Base-by-base conservation (phyloP, 2,888 invertebrate genomes). In the Lasius fuliginosus region DNA sequence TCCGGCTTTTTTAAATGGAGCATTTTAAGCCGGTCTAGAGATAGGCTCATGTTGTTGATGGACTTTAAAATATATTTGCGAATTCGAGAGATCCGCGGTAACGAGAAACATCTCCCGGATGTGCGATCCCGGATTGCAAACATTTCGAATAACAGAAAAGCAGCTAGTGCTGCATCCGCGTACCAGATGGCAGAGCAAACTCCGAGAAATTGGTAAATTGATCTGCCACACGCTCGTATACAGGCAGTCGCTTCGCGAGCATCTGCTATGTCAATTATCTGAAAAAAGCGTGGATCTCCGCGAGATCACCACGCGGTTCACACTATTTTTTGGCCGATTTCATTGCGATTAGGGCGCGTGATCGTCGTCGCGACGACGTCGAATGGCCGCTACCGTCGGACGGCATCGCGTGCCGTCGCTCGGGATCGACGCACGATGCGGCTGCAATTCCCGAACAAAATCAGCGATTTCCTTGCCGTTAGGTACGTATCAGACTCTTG, bases 121-220 rank as follows among this genome's bases (percentile, higher is more conserved):
- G 18, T 18, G 18, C 6, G 36, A 81, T 81, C 15, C 15, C 12
- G 15, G 49, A 40, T 64, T 69, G 60, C 60, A 60, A 79, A 71
- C 12, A 76, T 83, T 86, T 60, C 2, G 60, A 77, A 89, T 60
- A 85, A 82, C 68, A 82, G 67, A 81, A 84, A 77, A 77, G 15
- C 33, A 30, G 8, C 69, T 89, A 89, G 89, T 89, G 36, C 62
- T 73, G 33, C 67, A 65, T 33, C 9, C 33, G 42, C 79, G 56
- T 73, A 82, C 88, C 88, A 89, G 86, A 86, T 88, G 88, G 84
- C 89, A 81, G 89, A 69, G 42, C 64, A 81, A 88, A 89, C 84
- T 85, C 86, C 56, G 82, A 86, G 89, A 89, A 86, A 79, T 82
- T 82, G 82, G 46, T 77, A 49, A 84, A 81, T 83, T 87, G 60